Evolutionary conservation across 2,113 vertebrate species (phyloP).

Genomic region (Vireo altiloquus): DNA sequence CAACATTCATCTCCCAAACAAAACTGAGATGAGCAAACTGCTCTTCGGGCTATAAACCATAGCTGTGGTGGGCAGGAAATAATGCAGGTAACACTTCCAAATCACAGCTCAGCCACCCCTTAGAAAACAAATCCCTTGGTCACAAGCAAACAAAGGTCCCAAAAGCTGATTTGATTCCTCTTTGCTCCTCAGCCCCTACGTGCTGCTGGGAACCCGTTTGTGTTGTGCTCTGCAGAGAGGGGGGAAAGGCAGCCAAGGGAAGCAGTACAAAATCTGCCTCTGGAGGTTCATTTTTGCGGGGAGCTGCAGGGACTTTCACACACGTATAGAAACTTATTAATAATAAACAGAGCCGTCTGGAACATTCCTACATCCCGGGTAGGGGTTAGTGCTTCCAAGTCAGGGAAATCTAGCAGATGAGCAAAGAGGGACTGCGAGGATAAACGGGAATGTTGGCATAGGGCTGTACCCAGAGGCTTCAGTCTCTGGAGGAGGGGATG

Average conservation of each 20-base stretch:
- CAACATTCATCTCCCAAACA: neutral
- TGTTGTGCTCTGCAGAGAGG: neutral
- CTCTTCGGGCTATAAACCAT: neutral
- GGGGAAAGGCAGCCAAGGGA: neutral
- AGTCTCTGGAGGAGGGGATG: neutral
- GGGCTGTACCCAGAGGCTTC: neutral
- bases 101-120: neutral
- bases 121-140: neutral
- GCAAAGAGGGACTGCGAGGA: neutral
- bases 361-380: neutral
- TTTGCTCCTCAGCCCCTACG: neutral
- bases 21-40: neutral
- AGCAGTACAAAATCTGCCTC: neutral
- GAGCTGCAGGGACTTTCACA: neutral
- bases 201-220: neutral
- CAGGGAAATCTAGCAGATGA: neutral
- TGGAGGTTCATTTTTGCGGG: neutral
- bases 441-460: rapidly evolving
- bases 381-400: neutral
- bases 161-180: neutral
- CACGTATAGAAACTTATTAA: neutral
- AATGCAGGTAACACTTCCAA: neutral
- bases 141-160: neutral
- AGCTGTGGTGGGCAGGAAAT: neutral
- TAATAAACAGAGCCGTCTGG: neutral